phyloP scores from a whole-genome alignment of 1,140 invertebrate genomes.

The Hyles vespertilio region DNA sequence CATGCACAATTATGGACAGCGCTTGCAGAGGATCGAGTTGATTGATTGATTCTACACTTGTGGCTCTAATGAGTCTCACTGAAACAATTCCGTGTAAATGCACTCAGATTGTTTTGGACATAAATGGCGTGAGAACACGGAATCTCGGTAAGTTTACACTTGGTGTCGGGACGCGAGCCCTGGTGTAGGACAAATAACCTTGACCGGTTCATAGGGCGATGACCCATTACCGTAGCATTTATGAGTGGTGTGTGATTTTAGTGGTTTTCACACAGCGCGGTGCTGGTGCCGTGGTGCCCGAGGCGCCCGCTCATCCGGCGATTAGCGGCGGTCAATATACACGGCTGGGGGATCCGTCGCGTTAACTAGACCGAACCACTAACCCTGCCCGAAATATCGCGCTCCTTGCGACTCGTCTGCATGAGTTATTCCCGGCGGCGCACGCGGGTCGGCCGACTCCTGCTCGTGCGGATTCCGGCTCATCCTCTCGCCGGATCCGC shows the following conservation, averaged over 20 bases:
- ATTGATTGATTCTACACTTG: slow-evolving; percentile 28
- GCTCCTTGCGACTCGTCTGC: slow-evolving; percentile 48
- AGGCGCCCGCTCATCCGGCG: slow-evolving; percentile 15
- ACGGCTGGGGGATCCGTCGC: slow-evolving; percentile 22
- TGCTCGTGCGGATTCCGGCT: slow-evolving; percentile 35
- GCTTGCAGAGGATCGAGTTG: slow-evolving; percentile 14
- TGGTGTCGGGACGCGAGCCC: slow-evolving; percentile 23
- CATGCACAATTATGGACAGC: slow-evolving; percentile 36
- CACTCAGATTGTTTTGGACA: slow-evolving; percentile 18
- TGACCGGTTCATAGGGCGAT: slow-evolving; percentile 52
- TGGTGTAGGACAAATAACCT: slow-evolving; percentile 39
- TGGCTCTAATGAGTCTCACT: slow-evolving; percentile 22
- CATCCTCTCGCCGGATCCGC: slow-evolving; percentile 29
- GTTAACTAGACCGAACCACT: slow-evolving; percentile 59
- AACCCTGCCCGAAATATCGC: slow-evolving; percentile 66
- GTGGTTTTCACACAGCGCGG: not conserved
- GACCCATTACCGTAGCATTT: slow-evolving; percentile 32
- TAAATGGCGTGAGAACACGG: slow-evolving; percentile 24
- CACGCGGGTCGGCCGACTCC: slow-evolving; percentile 47
- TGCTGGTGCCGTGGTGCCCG: too few relatives aligned
- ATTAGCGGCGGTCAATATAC: slow-evolving; percentile 30
- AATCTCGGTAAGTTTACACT: slow-evolving; percentile 27
- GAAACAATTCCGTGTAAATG: slow-evolving; percentile 19
- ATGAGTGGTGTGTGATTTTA: slow-evolving; percentile 4
- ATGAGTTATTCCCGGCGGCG: slow-evolving; percentile 54